Evolutionary conservation across 2,113 vertebrate genomes (phyloP).

Genomic region (Odontesthes bonariensis): DNA sequence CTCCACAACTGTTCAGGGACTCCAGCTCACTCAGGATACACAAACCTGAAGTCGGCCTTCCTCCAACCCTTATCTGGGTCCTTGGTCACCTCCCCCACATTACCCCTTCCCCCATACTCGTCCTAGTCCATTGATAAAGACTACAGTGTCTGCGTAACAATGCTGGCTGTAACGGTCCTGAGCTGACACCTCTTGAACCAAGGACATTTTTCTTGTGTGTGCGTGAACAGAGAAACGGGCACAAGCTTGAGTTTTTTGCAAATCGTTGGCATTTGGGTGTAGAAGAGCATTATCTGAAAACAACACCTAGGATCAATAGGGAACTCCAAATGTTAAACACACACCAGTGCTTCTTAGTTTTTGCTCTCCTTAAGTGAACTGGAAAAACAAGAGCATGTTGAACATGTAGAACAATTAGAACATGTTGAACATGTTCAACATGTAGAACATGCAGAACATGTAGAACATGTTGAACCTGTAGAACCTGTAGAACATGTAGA

Average conservation of each 20-base stretch:
- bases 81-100: slow-evolving; percentile 56
- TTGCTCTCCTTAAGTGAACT: no score
- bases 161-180: slow-evolving; percentile 22
- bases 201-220: neutral
- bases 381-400: no score
- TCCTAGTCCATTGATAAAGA: slow-evolving; percentile 4
- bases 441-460: no score
- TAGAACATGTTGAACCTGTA: no score
- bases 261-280: neutral
- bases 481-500: no score
- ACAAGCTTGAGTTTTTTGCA: neutral
- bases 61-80: slow-evolving; percentile 51
- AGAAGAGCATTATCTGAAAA: neutral
- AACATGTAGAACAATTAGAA: no score
- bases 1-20: slow-evolving; percentile 5
- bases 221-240: neutral
- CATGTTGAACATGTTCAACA: no score
- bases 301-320: no score
- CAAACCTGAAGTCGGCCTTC: slow-evolving; percentile 29
- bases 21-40: slow-evolving; percentile 16
- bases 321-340: no score
- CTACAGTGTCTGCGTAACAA: slow-evolving; percentile 56
- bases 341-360: no score
- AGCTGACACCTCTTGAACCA: slow-evolving; percentile 8
- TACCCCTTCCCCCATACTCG: slow-evolving; percentile 18